These are phyloP conservation scores for Meliscaeva auricollis DNA, from an alignment of 2,888 invertebrate species.

Conservation along the genomic window DNA sequence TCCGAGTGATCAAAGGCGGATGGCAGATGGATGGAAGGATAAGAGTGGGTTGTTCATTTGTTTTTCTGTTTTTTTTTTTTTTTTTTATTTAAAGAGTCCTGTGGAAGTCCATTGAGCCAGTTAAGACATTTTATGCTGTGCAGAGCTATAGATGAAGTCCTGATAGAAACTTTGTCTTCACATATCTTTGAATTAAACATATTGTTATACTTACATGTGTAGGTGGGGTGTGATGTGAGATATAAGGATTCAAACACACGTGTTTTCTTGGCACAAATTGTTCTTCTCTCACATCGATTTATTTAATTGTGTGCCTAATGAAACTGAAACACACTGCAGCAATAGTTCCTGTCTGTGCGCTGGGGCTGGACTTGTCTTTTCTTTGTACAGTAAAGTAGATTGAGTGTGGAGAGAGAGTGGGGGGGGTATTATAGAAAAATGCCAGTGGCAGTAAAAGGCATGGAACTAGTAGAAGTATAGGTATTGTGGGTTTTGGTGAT, in stretches of 20 bases:
- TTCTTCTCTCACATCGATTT: conserved; percentile 65
- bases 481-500: conserved; percentile 46
- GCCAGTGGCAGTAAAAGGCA: conserved; percentile 14
- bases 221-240: conserved; percentile 23
- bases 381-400: background rate
- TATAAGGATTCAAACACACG: conserved; percentile 26
- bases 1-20: conserved; percentile 57
- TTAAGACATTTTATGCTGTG: conserved; percentile 68
- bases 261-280: conserved; percentile 51
- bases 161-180: conserved; percentile 6
- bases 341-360: conserved; percentile 47
- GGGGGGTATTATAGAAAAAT: too few species aligned
- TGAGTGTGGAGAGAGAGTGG: background rate
- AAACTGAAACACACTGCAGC: conserved; percentile 79
- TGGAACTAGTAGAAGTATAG: background rate
- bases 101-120: conserved; percentile 52
- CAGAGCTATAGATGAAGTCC: conserved; percentile 35
- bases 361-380: conserved; percentile 8
- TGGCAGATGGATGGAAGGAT: conserved; percentile 36
- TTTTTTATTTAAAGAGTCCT: conserved; percentile 5
- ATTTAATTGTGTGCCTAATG: conserved; percentile 84
- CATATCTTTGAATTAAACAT: conserved; percentile 18
- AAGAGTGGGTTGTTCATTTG: background rate
- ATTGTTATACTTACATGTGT: conserved; percentile 43
- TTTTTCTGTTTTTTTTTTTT: background rate